phyloP scores from a whole-genome alignment of 2,888 invertebrate genomes.

The Poecilobothrus nobilitatus region DNA sequence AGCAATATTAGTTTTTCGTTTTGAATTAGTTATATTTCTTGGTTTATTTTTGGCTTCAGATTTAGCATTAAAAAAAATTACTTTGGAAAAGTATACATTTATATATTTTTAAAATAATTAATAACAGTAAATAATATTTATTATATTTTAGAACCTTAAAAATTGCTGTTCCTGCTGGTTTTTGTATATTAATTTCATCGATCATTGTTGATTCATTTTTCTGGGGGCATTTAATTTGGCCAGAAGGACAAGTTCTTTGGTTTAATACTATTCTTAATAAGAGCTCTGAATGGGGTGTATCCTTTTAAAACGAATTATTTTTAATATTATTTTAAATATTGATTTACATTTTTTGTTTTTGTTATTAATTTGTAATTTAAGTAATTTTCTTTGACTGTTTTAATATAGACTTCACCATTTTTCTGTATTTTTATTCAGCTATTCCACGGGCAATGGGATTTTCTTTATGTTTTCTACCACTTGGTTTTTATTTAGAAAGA shows the following conservation, averaged over 20 bases:
- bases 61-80: constrained; percentile 61
- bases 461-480: constrained; percentile 68
- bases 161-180: constrained; percentile 62
- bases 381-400: not conserved
- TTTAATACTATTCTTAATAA: constrained; percentile 91
- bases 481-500: constrained; percentile 65
- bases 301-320: constrained; percentile 51
- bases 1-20: constrained; percentile 81
- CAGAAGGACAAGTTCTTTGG: constrained; percentile 95
- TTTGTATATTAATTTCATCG: constrained; percentile 59
- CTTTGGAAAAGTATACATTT: constrained; percentile 58
- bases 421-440: constrained; percentile 97
- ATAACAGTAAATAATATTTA: not conserved
- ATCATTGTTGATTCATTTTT: constrained; percentile 83
- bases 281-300: constrained; percentile 95
- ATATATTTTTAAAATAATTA: constrained; percentile 21
- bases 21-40: constrained; percentile 78
- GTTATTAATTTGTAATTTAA: not conserved
- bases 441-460: constrained; percentile 83
- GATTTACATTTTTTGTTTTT: too few species aligned
- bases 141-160: constrained; percentile 54
- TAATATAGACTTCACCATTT: constrained; percentile 79
- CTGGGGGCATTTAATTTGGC: constrained; percentile 88
- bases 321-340: not conserved
- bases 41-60: constrained; percentile 79